Evolutionary conservation across 2,113 vertebrate genomes (phyloP).

Genomic region (Plotosus lineatus): DNA sequence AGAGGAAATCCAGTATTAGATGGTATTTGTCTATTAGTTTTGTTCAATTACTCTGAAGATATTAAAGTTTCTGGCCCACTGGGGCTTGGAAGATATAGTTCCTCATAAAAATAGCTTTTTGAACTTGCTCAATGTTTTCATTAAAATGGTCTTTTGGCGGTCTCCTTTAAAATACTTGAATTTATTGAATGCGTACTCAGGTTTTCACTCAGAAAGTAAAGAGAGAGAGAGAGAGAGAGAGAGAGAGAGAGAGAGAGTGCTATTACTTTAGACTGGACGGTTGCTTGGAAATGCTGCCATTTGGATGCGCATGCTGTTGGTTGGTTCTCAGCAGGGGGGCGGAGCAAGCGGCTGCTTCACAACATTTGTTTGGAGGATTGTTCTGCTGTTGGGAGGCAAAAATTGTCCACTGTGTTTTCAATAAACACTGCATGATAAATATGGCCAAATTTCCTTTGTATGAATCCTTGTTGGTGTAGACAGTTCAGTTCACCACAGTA

Average conservation of each 20-base stretch:
- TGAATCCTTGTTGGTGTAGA: not conserved
- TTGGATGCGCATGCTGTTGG: slow-evolving; percentile 33
- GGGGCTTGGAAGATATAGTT: slow-evolving; percentile 10
- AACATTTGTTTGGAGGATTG: slow-evolving; percentile 30
- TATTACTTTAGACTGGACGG: not conserved
- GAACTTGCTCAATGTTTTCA: slow-evolving; percentile 25
- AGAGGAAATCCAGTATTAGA: slow-evolving; percentile 27
- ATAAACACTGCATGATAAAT: slow-evolving; percentile 7
- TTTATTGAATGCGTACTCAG: not conserved
- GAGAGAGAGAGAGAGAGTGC: not conserved
- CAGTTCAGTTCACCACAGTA: not conserved
- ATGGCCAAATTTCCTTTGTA: not conserved
- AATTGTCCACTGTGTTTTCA: not conserved
- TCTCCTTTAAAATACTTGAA: not conserved
- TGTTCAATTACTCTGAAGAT: slow-evolving; percentile 38
- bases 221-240: not conserved
- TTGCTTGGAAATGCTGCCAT: slow-evolving; percentile 13
- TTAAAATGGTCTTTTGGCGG: not conserved
- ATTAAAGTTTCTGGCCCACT: slow-evolving; percentile 26
- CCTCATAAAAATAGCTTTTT: slow-evolving; percentile 29
- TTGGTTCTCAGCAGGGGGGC: slow-evolving; percentile 22
- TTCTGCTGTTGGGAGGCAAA: not conserved
- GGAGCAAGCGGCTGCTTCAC: slow-evolving; percentile 18
- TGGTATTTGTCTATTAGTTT: slow-evolving; percentile 33
- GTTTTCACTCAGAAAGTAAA: not conserved